Evolutionary conservation across 2,113 vertebrate species (phyloP), one percentile per base, ranked within the genome.

Genomic region (Gasterosteus aculeatus): DNA sequence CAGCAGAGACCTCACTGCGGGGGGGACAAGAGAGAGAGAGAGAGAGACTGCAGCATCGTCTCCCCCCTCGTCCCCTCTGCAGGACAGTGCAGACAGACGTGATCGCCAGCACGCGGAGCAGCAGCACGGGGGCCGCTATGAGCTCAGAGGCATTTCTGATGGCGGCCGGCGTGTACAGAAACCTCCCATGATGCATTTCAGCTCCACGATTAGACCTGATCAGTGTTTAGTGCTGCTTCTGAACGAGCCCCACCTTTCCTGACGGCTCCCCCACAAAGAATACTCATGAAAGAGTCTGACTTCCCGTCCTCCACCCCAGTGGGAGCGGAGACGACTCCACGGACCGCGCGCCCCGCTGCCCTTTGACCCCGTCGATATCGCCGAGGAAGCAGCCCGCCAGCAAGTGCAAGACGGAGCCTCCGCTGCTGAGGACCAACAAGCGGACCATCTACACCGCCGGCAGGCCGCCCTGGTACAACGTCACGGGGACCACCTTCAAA

Each of bases 361-460:
- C 93, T 22, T 66, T 94, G 58, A 94, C 93, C 26, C 95, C 93
- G 9, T 91, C 93, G 1, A 63, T 94, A 26, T 93, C 95, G 0
- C 94, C 95, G 4, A 94, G 94, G 10, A 95, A 95, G 59, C 88
- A 95, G 12, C 94, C 94, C 69, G 94, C 92, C 2, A 96, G 95
- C 80, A 95, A 94, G 83, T 94, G 93, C 3, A 94, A 95, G 84
- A 95, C 94, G 0, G 95, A 96, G 79, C 95, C 96, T 1, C 95
- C 96, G 12, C 91, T 97, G 72, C 89, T 97, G 69, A 93, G 95
- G 78, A 96, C 96, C 44, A 94, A 93, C 89, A 96, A 96, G 44
- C 92, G 96, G 61, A 97, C 96, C 22, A 97, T 97, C 85, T 97
- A 96, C 92, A 97, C 96, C 0, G 96, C 96, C 0, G 95, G 96